Conservation (phyloP, 1,140 invertebrate species). For the Orchestia grillus region DNA sequence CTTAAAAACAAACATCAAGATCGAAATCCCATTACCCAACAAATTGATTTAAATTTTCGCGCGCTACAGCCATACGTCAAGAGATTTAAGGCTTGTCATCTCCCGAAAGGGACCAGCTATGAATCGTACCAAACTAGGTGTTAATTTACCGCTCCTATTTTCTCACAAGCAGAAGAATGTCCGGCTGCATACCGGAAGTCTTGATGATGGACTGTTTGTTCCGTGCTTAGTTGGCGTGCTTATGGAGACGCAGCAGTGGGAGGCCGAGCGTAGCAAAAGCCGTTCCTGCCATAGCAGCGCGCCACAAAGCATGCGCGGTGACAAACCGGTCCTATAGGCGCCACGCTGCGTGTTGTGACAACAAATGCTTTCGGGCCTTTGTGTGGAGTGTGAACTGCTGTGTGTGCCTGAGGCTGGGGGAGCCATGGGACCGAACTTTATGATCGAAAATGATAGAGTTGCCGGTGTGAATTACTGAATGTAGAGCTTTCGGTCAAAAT, state of each 20-base stretch:
- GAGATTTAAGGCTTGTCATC: too few relatives aligned
- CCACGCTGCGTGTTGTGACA: background rate
- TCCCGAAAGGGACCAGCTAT: too few relatives aligned
- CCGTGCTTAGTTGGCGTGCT: background rate
- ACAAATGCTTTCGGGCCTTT: conserved; percentile 13
- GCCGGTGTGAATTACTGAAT: background rate
- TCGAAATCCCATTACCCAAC: too few relatives aligned
- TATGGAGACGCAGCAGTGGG: background rate
- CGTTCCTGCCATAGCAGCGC: background rate
- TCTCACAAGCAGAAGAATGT: background rate
- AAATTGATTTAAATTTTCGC: too few relatives aligned
- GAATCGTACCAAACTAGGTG: too few relatives aligned
- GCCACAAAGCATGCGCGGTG: background rate
- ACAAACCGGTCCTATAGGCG: background rate
- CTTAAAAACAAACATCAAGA: too few relatives aligned
- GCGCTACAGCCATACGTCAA: too few relatives aligned
- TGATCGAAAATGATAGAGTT: background rate
- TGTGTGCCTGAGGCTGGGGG: background rate
- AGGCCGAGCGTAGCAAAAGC: background rate
- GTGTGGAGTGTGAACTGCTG: background rate
- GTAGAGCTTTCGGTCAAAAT: background rate
- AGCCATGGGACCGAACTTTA: background rate
- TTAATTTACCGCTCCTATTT: too few relatives aligned
- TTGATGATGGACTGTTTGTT: conserved; percentile 8
- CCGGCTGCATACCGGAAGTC: background rate